phyloP scores from a whole-genome alignment of 2,113 vertebrate species.

The Eulacestoma nigropectus region DNA sequence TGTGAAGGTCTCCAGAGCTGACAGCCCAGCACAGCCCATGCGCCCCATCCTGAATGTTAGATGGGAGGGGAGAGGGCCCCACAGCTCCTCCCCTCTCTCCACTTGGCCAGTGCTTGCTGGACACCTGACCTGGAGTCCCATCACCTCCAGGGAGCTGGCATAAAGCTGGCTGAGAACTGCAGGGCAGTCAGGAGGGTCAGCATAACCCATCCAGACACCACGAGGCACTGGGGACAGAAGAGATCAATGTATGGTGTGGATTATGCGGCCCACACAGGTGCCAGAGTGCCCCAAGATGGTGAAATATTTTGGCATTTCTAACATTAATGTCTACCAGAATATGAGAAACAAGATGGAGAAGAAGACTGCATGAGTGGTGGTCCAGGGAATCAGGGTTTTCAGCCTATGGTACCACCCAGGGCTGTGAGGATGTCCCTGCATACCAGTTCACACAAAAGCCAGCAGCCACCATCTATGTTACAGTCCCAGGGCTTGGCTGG shows the following conservation, averaged over 20 bases:
- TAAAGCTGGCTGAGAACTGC: not conserved
- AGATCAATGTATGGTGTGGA: not conserved
- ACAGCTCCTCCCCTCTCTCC: not conserved
- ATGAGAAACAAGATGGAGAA: not conserved
- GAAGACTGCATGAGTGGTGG: not conserved
- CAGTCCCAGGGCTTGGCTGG: not conserved
- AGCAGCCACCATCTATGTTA: not conserved
- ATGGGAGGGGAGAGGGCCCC: not conserved
- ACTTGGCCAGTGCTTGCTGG: not conserved
- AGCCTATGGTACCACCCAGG: not conserved
- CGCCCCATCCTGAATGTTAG: accelerated
- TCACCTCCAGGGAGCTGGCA: not conserved
- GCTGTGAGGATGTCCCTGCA: not conserved
- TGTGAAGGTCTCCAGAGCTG: not conserved
- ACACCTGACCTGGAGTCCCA: not conserved
- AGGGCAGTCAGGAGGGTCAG: not conserved
- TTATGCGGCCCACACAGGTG: not conserved
- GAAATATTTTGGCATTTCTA: not conserved
- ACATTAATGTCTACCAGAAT: not conserved
- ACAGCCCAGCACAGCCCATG: not conserved
- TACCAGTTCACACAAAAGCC: not conserved
- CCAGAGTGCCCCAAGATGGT: not conserved
- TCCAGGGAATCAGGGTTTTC: accelerated
- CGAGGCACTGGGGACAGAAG: accelerated
- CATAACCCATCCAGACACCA: not conserved